Evolutionary conservation across 2,113 vertebrate genomes (phyloP), one percentile per base, ranked within the genome.

Genomic region (Nothoprocta perdicaria): DNA sequence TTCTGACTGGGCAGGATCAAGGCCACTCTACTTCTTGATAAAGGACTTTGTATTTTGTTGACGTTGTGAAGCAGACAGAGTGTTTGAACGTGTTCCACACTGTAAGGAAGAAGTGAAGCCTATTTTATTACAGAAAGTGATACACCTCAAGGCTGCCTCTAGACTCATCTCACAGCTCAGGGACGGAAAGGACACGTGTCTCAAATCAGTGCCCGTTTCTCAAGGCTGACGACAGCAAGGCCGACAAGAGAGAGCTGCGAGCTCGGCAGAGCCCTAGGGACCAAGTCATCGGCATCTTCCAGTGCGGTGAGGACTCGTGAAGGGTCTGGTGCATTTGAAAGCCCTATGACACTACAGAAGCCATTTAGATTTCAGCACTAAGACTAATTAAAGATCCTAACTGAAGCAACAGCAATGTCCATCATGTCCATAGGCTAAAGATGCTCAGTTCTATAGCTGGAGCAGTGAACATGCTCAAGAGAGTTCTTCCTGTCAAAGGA

Each of bases 101-200:
- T 12, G 7, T 7, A 66, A 45, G 53, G 72, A 88, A 21, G 15
- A 71, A 41, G 38, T 0, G 0, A 84, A 31, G 55, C 1, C 4
- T 0, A 0, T n/a, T 66, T 80, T 14, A 26, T 38, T 69, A 65
- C 41, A 58, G 12, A 7, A 77, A 86, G 7, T 12, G 7, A 8
- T 22, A 9, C 38, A 31, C 14, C 60, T 77, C 23, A 61, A 78
- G 14, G 52, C 22, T 78, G 24, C 46, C 31, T 33, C 11, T 17
- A 82, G 52, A 68, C 53, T 60, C 29, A 9, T 60, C 7, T 12
- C 26, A 8, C 21, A 76, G 40, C 31, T 76, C 14, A 41, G 41
- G 78, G 18, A 63, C 13, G 29, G 8, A 84, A 80, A 61, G 7
- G 40, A 50, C 18, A 79, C 38, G 41, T 43, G 11, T 43, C 14